These are phyloP conservation scores for Dione juno DNA, from an alignment of 2,888 invertebrate genomes.

Conservation along the genomic window DNA sequence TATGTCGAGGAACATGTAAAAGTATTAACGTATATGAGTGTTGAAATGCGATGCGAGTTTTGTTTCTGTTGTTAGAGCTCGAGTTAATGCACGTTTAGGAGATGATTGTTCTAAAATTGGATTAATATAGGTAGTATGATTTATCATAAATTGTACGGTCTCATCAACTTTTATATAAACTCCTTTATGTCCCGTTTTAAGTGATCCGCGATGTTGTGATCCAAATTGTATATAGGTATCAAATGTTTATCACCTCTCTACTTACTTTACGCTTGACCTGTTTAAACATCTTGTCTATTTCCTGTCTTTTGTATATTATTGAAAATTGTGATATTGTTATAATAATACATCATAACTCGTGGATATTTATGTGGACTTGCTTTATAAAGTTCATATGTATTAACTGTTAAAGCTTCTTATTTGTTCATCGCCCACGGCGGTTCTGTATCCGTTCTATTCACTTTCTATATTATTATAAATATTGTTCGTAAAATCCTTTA, in stretches of 20 bases:
- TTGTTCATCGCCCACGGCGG: conserved; percentile 35
- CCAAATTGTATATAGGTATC: conserved; percentile 66
- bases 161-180: conserved; percentile 65
- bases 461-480: conserved; percentile 42
- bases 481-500: conserved; percentile 47
- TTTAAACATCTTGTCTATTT: conserved; percentile 76
- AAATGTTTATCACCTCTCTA: conserved; percentile 67
- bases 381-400: conserved; percentile 62
- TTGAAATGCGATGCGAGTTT: conserved; percentile 54
- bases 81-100: conserved; percentile 70
- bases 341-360: conserved; percentile 68
- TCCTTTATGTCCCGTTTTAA: conserved; percentile 67
- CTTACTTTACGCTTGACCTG: conserved; percentile 80
- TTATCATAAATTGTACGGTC: conserved; percentile 59
- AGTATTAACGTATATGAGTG: conserved; percentile 64
- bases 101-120: conserved; percentile 74
- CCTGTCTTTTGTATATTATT: conserved; percentile 81
- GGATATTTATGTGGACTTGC: conserved; percentile 65
- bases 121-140: conserved; percentile 68
- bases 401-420: conserved; percentile 58
- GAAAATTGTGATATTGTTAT: conserved; percentile 84
- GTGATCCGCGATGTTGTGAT: conserved; percentile 67
- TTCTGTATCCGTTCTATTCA: conserved; percentile 40
- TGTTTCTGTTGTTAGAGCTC: conserved; percentile 63
- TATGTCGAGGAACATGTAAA: conserved; percentile 60